phyloP scores from a whole-genome alignment of 1,140 invertebrate species.

The Wasmannia auropunctata region DNA sequence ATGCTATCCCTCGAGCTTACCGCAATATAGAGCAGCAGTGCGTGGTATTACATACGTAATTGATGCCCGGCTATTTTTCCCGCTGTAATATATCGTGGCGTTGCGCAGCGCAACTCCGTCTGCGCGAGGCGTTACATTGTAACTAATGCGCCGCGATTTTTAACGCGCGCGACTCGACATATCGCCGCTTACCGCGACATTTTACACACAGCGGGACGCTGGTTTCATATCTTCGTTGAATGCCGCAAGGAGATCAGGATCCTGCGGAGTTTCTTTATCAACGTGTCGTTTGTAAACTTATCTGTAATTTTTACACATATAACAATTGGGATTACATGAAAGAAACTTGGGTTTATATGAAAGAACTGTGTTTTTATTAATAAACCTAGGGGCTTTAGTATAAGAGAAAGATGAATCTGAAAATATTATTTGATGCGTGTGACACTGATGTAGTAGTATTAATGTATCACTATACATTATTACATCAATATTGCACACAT shows the following conservation, averaged over 20 bases:
- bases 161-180: slow-evolving; percentile 16
- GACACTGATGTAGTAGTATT: no score
- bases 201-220: neutral
- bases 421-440: no score
- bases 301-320: neutral
- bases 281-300: neutral
- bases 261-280: neutral
- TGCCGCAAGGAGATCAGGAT: neutral
- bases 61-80: slow-evolving; percentile 52
- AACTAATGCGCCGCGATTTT: slow-evolving; percentile 51
- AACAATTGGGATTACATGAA: neutral
- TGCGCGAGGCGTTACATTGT: slow-evolving; percentile 46
- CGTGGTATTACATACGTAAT: slow-evolving; percentile 56
- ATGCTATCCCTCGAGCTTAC: slow-evolving; percentile 20
- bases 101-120: slow-evolving; percentile 33
- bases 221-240: slow-evolving; percentile 11
- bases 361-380: no score
- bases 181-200: slow-evolving; percentile 13
- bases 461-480: no score
- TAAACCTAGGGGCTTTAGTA: no score
- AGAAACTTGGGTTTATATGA: no score
- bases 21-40: slow-evolving; percentile 47
- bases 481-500: no score
- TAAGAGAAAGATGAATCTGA: no score
- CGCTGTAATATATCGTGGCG: slow-evolving; percentile 3